phyloP scores from a whole-genome alignment of 2,888 invertebrate species.

The Orthosia cruda region DNA sequence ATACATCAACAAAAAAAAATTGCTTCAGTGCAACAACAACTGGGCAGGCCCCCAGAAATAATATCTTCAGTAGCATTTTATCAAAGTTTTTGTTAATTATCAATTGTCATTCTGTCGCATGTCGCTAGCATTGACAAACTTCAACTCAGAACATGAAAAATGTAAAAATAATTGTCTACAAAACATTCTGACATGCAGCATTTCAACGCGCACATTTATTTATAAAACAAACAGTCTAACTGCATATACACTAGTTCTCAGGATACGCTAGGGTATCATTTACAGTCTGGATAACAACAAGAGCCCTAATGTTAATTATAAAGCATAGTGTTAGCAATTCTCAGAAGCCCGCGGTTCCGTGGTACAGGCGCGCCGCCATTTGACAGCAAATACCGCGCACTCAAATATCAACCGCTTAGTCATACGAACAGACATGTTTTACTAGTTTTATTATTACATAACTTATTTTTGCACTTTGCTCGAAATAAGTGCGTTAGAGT shows the following conservation, averaged over 20 bases:
- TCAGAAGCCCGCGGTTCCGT: slow-evolving; percentile 70
- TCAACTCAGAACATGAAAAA: slow-evolving; percentile 42
- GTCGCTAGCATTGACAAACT: slow-evolving; percentile 30
- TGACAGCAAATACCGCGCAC: slow-evolving; percentile 80
- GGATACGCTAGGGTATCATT: slow-evolving; percentile 58
- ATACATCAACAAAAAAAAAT: not conserved
- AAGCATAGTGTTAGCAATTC: slow-evolving; percentile 68
- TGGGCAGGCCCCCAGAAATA: not conserved
- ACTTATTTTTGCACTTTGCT: slow-evolving; percentile 73
- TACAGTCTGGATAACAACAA: slow-evolving; percentile 57
- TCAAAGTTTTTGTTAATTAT: slow-evolving; percentile 24
- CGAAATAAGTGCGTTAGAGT: slow-evolving; percentile 64
- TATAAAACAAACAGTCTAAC: slow-evolving; percentile 37
- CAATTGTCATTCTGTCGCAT: slow-evolving; percentile 7
- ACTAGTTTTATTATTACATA: slow-evolving; percentile 70
- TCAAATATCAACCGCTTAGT: slow-evolving; percentile 86
- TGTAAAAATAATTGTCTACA: slow-evolving; percentile 52
- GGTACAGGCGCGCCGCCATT: slow-evolving; percentile 73
- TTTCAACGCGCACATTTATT: slow-evolving; percentile 51
- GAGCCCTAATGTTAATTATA: slow-evolving; percentile 72
- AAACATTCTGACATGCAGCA: slow-evolving; percentile 50
- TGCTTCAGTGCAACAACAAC: not conserved
- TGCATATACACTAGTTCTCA: slow-evolving; percentile 40
- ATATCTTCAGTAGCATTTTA: slow-evolving; percentile 2
- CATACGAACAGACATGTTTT: slow-evolving; percentile 73